Percentiles rank a stretch among this genome's conserved stretches.
These are phyloP conservation scores for Chunga burmeisteri DNA, from an alignment of 2,113 vertebrate genomes.

Conservation along the genomic window DNA sequence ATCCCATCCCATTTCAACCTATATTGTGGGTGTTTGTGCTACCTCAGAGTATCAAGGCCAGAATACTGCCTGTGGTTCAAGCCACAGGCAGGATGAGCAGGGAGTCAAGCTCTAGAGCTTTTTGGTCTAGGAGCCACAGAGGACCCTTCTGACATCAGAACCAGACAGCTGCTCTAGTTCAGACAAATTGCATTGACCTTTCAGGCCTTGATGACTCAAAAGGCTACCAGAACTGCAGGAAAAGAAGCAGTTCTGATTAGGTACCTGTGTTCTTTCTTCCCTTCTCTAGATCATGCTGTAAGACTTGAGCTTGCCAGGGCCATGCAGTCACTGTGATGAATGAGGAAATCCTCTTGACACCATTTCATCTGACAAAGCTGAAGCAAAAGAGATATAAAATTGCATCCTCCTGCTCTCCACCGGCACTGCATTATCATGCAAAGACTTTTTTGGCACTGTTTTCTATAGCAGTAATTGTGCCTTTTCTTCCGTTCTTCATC, in stretches of 20 bases:
- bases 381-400: background rate
- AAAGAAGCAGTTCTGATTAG: background rate
- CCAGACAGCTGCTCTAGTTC: background rate
- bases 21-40: background rate
- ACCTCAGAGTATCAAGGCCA: background rate
- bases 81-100: background rate
- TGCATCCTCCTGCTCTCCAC: background rate
- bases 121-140: background rate
- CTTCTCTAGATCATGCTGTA: background rate
- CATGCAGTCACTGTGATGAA: background rate
- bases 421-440: rapidly evolving
- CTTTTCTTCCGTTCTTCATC: background rate
- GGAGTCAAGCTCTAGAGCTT: background rate
- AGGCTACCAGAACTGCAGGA: background rate
- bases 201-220: background rate
- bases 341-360: background rate
- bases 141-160: background rate
- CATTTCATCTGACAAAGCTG: background rate
- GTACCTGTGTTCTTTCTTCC: background rate
- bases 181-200: background rate
- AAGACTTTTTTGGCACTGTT: background rate
- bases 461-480: background rate
- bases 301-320: background rate
- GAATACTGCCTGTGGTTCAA: background rate
- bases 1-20: background rate